phyloP scores from a whole-genome alignment of 2,797 vertebrate species.

The Sciaenops ocellatus region DNA sequence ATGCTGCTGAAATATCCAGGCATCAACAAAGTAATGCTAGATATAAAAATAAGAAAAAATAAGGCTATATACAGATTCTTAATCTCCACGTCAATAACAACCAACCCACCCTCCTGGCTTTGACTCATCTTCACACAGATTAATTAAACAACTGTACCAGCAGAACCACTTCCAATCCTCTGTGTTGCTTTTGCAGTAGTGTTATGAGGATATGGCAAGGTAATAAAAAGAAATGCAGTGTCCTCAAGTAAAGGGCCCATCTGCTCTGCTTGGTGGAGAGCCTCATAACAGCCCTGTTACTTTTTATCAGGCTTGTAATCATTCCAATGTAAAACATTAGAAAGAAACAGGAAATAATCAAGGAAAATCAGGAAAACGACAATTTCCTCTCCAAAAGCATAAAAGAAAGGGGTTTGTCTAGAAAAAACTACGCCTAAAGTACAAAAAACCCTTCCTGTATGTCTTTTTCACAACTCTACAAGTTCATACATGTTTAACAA shows the following conservation, averaged over 20 bases:
- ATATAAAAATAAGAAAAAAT: neutral
- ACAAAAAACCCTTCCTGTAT: neutral
- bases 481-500: constrained; percentile 6
- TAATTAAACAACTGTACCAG: constrained; percentile 40
- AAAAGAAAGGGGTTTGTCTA: constrained; percentile 11
- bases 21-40: constrained; percentile 3
- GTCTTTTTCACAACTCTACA: constrained; percentile 20
- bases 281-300: constrained; percentile 5
- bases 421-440: neutral
- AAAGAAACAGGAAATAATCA: constrained; percentile 55
- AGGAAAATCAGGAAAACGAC: constrained; percentile 51
- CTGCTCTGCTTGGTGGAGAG: constrained; percentile 20
- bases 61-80: neutral
- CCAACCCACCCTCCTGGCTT: neutral
- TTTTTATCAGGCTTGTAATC: constrained; percentile 41
- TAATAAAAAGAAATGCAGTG: constrained; percentile 39
- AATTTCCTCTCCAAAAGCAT: constrained; percentile 40
- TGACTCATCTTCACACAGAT: constrained; percentile 18
- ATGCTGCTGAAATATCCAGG: constrained; percentile 20
- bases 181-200: constrained; percentile 47
- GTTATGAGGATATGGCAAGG: constrained; percentile 7
- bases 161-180: constrained; percentile 24
- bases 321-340: constrained; percentile 10
- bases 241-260: constrained; percentile 44
- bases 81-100: constrained; percentile 2